Evolutionary conservation across 1,140 invertebrate genomes (phyloP).

Genomic region (Lordiphosa stackelbergi): DNA sequence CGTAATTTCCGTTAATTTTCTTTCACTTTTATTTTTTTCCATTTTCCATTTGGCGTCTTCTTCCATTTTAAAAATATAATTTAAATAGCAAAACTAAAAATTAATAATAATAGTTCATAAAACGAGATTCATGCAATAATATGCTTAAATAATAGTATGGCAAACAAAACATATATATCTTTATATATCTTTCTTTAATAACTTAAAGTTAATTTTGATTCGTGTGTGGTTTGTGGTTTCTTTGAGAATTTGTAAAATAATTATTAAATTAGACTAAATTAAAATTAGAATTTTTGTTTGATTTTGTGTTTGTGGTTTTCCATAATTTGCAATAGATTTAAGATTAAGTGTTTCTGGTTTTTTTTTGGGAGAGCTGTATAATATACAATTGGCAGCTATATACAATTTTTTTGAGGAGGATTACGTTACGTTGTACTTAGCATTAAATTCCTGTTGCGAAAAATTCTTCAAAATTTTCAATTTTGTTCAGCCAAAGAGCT

Average conservation of each 20-base stretch:
- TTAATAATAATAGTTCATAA: conserved; percentile 16
- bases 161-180: conserved; percentile 57
- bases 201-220: conserved; percentile 73
- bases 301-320: conserved; percentile 7
- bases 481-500: conserved; percentile 27
- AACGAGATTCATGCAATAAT: conserved; percentile 52
- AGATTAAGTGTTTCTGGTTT: neutral
- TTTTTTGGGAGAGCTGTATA: conserved; percentile 49
- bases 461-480: conserved; percentile 34
- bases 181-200: conserved; percentile 38
- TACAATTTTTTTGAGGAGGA: conserved; percentile 44
- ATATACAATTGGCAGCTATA: conserved; percentile 64
- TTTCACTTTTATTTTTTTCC: conserved; percentile 3
- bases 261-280: conserved; percentile 42
- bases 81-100: conserved; percentile 39
- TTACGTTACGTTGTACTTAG: conserved; percentile 60
- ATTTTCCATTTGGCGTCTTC: conserved; percentile 1
- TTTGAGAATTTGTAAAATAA: conserved; percentile 55
- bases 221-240: conserved; percentile 47
- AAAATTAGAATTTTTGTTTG: conserved; percentile 27
- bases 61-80: conserved; percentile 39
- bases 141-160: conserved; percentile 36
- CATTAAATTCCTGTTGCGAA: conserved; percentile 67
- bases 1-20: no score
- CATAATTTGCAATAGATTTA: conserved; percentile 10